Evolutionary conservation across 2,888 invertebrate species (phyloP), one percentile per base, ranked within the genome.

Genomic region (Athrips mouffetella): DNA sequence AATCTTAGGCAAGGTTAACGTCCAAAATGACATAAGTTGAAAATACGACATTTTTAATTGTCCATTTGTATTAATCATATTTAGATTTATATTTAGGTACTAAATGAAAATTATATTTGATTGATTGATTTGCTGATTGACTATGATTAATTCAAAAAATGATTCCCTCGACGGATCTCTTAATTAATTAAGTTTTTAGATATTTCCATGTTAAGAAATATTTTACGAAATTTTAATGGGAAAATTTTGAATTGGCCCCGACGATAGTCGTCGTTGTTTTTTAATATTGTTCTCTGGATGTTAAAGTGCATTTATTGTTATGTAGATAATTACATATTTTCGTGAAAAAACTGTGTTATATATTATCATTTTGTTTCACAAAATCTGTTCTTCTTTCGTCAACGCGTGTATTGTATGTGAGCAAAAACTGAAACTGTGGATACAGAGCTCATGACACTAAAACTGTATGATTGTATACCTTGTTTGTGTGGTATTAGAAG

Each of bases 161-260:
- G 66, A 67, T 69, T 71, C 70, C 65, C 57, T 25, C 51, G 63
- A 72, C 54, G 70, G 73, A 73, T 72, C 73, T 74, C 73, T 40
- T 46, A 45, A 46, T 49, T 21, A 55, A 52, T 56, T 55, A 55
- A 55, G 51, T 53, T 57, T 52, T 52, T 46, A 51, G 44, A 42
- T 53, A 15, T 47, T 51, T 30, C 11, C 45, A 45, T 46, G 46
- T 47, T 47, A 44, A 25, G 39, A 13, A 35, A 59, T 55, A 57
- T 63, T 61, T 62, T 57, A 52, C 51, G 52, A 69, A 66, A 63
- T 65, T 70, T 69, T 44, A 44, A 70, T 67, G 73, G 77, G 75
- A 63, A 65, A 73, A 77, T 77, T 78, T 65, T 65, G 61, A 76
- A 77, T 78, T 78, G 68, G 41, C 62, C 73, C 76, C 68, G 55